Evolutionary conservation across 64 coral and sea anemone genomes (phyloP).

Genomic region (Acropora tenuis): DNA sequence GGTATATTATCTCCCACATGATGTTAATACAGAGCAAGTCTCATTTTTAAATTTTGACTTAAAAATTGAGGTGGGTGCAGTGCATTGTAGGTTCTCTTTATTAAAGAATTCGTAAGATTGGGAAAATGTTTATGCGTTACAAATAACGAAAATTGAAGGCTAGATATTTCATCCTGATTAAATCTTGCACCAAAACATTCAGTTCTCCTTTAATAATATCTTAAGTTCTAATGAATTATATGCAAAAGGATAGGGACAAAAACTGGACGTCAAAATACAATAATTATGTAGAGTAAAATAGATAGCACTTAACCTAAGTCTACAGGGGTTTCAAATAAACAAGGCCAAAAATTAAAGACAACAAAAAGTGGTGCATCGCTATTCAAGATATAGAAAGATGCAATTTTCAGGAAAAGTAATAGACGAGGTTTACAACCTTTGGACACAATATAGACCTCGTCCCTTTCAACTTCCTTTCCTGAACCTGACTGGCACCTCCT

Average conservation of each 20-base stretch:
- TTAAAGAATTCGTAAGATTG: neutral
- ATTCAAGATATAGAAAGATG: constrained; percentile 23
- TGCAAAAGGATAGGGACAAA: constrained; percentile 31
- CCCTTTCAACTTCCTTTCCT: neutral
- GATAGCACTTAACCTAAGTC: constrained; percentile 15
- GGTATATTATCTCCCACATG: constrained; percentile 28
- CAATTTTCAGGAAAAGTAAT: constrained; percentile 30
- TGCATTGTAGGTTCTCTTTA: constrained; percentile 21
- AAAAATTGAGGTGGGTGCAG: constrained; percentile 14
- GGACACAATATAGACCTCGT: neutral
- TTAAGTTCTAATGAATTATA: constrained; percentile 9
- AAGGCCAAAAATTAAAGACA: constrained; percentile 17
- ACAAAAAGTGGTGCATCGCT: neutral
- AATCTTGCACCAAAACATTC: constrained; percentile 7
- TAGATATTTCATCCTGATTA: constrained; percentile 3
- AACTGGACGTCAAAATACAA: constrained; percentile 21
- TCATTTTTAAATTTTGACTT: constrained; percentile 14
- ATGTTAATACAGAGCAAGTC: constrained; percentile 11
- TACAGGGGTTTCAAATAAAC: constrained; percentile 7
- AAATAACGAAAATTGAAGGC: neutral
- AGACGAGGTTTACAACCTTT: neutral
- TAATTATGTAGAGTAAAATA: constrained; percentile 17
- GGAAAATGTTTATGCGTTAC: constrained; percentile 2
- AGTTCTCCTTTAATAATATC: constrained; percentile 3
- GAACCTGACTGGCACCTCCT: neutral